Evolutionary conservation across 2,888 invertebrate genomes (phyloP), one percentile per base, ranked within the genome.

Genomic region (Teleogryllus oceanicus): DNA sequence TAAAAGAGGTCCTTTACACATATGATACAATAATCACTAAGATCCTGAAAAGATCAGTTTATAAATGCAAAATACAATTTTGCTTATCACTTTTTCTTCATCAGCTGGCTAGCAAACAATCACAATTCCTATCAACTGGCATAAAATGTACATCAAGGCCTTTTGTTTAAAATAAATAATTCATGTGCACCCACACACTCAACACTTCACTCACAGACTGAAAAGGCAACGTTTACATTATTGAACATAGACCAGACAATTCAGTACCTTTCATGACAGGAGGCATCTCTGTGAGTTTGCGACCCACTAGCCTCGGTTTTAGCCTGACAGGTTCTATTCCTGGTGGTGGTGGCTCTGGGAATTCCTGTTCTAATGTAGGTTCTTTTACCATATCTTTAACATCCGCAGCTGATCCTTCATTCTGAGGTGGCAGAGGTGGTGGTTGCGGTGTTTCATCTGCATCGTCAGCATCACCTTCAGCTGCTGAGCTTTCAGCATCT

Each of bases 181-280:
- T n/a, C 8, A 37, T 37, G 8, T 62, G 13, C 62, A 62, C 13
- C 62, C 62, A 62, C n/a, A 18, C 62, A 62, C n/a, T n/a, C 62
- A 62, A 62, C 13, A 62, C n/a, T 62, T 62, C 62, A 62, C n/a
- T 18, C 62, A 62, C 62, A 62, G 62, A 12, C 62, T n/a, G n/a
- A 62, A 62, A n/a, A 62, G 62, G 62, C 62, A 62, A 62, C 62
- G 8, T 18, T 90, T 89, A 95, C 95, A 95, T 95, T 84, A 96
- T 94, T 78, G 94, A 92, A 88, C 96, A 96, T 84, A 96, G 89
- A 50, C 94, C 96, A 0, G 96, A 96, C 24, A 95, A 89, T 86
- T 96, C 96, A 82, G 89, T 90, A 50, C 96, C 96, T 86, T 91
- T 93, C 81, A 89, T 89, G 76, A 94, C 90, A 0, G 92, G 92